A percentile compares a stretch with the other conserved stretches of the same genome.
Conservation (phyloP, 2,888 invertebrate species). For the Eurytoma adleriae region DNA sequence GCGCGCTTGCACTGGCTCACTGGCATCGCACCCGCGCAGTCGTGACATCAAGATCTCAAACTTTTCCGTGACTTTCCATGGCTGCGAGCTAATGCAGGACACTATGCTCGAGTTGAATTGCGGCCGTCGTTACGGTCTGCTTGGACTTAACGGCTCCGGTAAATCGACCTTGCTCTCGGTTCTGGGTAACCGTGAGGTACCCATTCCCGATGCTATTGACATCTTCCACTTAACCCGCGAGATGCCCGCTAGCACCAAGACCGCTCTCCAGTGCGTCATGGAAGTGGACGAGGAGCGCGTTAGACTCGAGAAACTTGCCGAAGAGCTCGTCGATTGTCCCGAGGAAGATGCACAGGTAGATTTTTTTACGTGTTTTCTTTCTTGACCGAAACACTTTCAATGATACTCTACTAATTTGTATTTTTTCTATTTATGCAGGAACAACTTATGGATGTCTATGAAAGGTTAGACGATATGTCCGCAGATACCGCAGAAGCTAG, state of each 20-base stretch:
- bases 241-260: slow-evolving; percentile 98
- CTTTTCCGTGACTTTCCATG: slow-evolving; percentile 98
- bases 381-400: not conserved
- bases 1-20: slow-evolving; percentile 94
- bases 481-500: slow-evolving; percentile 96
- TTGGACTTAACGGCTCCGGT: slow-evolving; percentile 99
- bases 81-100: slow-evolving; percentile 96
- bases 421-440: slow-evolving; percentile 79
- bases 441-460: slow-evolving; percentile 97
- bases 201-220: slow-evolving; percentile 97
- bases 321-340: slow-evolving; percentile 89
- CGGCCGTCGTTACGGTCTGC: slow-evolving; percentile 96
- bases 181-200: slow-evolving; percentile 94
- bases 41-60: slow-evolving; percentile 97
- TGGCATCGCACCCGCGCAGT: slow-evolving; percentile 96
- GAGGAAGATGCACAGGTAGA: slow-evolving; percentile 83
- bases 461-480: slow-evolving; percentile 96
- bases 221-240: slow-evolving; percentile 98
- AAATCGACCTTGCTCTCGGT: slow-evolving; percentile 96
- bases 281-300: slow-evolving; percentile 97
- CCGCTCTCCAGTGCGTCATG: slow-evolving; percentile 97
- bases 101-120: slow-evolving; percentile 98
- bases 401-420: not conserved
- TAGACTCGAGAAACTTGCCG: slow-evolving; percentile 93
- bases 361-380: not conserved